These are phyloP conservation scores for Lasioglossum pauxillum DNA, from an alignment of 2,888 invertebrate species.

Conservation along the genomic window DNA sequence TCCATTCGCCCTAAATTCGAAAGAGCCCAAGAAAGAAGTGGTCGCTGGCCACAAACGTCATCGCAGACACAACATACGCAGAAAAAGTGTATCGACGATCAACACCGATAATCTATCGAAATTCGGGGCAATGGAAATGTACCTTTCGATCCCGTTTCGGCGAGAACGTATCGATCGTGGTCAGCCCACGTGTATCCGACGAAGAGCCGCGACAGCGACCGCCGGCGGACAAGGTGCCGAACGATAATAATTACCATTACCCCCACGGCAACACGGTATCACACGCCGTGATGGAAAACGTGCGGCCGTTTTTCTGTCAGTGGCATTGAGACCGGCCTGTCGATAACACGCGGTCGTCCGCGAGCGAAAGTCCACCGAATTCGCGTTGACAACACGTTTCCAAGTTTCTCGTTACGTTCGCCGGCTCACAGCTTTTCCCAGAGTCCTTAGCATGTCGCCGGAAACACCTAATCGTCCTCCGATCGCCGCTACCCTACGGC, in stretches of 20 bases:
- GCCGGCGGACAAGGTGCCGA: conserved; percentile 75
- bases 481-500: too few relatives aligned
- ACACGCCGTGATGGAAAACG: conserved; percentile 69
- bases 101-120: background rate
- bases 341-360: conserved; percentile 68
- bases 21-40: background rate
- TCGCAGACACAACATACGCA: background rate
- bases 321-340: conserved; percentile 74
- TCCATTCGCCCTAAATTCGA: background rate
- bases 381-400: background rate
- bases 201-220: background rate
- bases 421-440: too few relatives aligned
- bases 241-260: conserved; percentile 81
- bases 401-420: background rate
- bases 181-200: background rate
- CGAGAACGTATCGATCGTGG: background rate
- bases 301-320: conserved; percentile 74
- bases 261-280: conserved; percentile 63
- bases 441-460: background rate
- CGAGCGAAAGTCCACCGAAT: conserved; percentile 26
- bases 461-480: background rate
- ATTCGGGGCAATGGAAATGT: conserved; percentile 26
- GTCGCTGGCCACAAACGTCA: background rate
- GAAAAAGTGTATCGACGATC: background rate
- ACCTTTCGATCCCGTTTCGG: background rate